phyloP scores from a whole-genome alignment of 2,113 vertebrate genomes.

The Probosciger aterrimus region DNA sequence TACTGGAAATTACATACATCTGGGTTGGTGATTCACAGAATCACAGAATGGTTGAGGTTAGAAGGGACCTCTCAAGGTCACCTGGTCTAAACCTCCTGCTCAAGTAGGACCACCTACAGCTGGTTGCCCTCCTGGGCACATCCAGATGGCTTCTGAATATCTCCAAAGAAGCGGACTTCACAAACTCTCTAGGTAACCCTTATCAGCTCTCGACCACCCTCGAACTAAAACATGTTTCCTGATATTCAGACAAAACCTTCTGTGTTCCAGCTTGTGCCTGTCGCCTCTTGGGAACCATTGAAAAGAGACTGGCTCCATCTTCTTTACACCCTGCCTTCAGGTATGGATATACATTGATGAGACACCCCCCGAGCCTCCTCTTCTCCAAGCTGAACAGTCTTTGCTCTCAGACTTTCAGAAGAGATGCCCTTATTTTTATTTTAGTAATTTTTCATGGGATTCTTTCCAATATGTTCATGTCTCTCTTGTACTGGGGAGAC shows the following conservation, averaged over 20 bases:
- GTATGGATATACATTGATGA: background rate
- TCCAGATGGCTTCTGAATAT: background rate
- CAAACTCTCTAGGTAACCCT: background rate
- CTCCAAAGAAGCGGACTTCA: background rate
- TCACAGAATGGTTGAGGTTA: background rate
- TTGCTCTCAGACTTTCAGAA: background rate
- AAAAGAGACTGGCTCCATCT: background rate
- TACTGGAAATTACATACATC: background rate
- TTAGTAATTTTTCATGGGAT: background rate
- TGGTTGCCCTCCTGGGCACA: background rate
- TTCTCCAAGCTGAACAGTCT: background rate
- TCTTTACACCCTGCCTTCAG: background rate
- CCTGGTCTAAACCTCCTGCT: background rate
- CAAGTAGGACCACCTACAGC: background rate
- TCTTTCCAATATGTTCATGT: too few species aligned
- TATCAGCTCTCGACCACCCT: accelerated
- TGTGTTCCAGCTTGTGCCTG: background rate
- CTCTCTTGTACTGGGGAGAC: background rate
- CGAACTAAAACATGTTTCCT: background rate
- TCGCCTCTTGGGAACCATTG: background rate
- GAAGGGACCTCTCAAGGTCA: background rate
- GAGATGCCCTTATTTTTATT: background rate
- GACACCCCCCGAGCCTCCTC: background rate
- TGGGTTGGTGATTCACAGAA: background rate
- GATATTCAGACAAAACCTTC: background rate